A percentile compares a stretch with the other conserved stretches of the same genome.
Evolutionary conservation across 2,888 invertebrate species (phyloP).

Genomic region (Aleiodes leptofemur): DNA sequence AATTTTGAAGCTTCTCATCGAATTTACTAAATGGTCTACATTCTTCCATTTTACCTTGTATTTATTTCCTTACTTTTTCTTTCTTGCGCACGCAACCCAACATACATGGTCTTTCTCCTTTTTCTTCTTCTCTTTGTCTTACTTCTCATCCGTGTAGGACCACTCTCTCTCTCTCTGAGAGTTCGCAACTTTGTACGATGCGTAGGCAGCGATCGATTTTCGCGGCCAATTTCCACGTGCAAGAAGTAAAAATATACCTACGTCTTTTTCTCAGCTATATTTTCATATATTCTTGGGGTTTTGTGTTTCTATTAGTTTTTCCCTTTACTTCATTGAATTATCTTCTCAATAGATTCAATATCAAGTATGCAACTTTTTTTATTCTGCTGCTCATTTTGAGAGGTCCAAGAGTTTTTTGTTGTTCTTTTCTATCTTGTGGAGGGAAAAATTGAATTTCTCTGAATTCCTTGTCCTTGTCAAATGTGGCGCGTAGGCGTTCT

Average conservation of each 20-base stretch:
- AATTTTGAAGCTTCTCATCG: not conserved
- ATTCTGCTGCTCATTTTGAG: not conserved
- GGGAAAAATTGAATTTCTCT: conserved; percentile 5
- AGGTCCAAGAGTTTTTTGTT: not conserved
- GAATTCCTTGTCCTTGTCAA: not conserved
- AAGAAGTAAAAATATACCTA: conserved; percentile 44
- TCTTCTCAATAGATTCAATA: not conserved
- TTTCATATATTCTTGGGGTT: conserved; percentile 11
- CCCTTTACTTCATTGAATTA: not conserved
- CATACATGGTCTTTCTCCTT: conserved; percentile 5
- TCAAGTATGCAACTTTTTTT: not conserved
- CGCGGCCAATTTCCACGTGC: conserved; percentile 57
- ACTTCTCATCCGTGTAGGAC: not conserved
- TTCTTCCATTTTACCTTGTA: conserved; percentile 3
- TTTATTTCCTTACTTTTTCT: conserved; percentile 2
- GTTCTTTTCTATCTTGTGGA: not conserved
- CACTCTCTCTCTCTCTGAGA: not conserved
- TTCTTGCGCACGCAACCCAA: conserved; percentile 28
- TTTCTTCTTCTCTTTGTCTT: conserved; percentile 2
- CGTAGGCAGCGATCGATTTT: conserved; percentile 53
- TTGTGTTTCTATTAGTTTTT: conserved; percentile 8
- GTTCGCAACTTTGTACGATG: conserved; percentile 37
- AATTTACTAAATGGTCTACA: conserved; percentile 18
- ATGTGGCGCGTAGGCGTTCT: conserved; percentile 39
- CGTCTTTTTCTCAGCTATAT: conserved; percentile 18